Evolutionary conservation across 1,140 invertebrate species (phyloP).

Genomic region (Cydia amplana): DNA sequence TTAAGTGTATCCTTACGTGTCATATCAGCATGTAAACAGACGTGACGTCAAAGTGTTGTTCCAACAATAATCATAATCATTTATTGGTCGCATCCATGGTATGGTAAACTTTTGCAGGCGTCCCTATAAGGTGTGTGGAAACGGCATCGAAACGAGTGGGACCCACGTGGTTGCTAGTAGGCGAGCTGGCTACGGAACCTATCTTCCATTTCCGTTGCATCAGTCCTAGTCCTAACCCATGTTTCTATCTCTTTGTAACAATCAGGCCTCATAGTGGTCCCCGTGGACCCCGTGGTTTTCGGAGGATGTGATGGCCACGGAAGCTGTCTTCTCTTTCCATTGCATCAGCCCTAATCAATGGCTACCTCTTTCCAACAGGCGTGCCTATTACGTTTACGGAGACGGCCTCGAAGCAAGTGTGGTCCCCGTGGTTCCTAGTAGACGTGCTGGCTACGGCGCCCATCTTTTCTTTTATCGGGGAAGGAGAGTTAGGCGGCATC

Average conservation of each 20-base stretch:
- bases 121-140: constrained; percentile 60
- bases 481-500: constrained; percentile 61
- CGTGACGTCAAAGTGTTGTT: too few species aligned
- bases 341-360: too few species aligned
- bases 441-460: constrained; percentile 58
- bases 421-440: constrained; percentile 61
- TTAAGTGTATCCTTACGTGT: too few species aligned
- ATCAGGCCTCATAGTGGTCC: too few species aligned
- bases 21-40: too few species aligned
- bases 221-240: constrained; percentile 56
- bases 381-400: constrained; percentile 61
- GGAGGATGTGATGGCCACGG: too few species aligned
- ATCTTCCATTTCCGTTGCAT: constrained; percentile 63
- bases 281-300: too few species aligned
- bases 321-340: too few species aligned
- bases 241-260: constrained; percentile 50
- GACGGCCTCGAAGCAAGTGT: constrained; percentile 63
- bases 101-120: too few species aligned
- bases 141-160: constrained; percentile 63
- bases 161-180: constrained; percentile 61
- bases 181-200: constrained; percentile 55
- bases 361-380: constrained; percentile 40
- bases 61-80: too few species aligned
- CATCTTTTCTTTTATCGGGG: constrained; percentile 56
- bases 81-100: too few species aligned